Evolutionary conservation across 1,140 invertebrate genomes (phyloP), one percentile per base, ranked within the genome.

Genomic region (Vanessa tameamea): DNA sequence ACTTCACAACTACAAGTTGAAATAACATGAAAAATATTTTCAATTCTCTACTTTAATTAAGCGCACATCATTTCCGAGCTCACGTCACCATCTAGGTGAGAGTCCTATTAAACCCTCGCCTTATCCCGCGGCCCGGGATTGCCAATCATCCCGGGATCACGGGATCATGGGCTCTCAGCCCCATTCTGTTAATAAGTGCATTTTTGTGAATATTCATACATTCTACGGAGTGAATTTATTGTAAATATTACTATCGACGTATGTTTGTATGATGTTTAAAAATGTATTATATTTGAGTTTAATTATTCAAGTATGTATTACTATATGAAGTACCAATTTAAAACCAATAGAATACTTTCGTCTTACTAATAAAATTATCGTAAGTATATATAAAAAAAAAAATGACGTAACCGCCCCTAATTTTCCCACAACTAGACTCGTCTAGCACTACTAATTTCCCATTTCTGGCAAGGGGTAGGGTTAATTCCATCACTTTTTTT

Each of bases 61-160:
- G 51, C 72, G 48, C 64, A 16, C 64, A 65, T 73, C 55, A 63
- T 55, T 68, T 57, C 51, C 50, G 70, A 70, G 53, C 64, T 68
- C 66, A 73, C 68, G 63, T 73, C 72, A 73, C 55, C 72, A 69
- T 61, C 67, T 75, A 70, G 67, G 74, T 69, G 53, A 64, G 77
- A 75, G 83, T 86, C 75, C 78, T 65, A 84, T 86, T 84, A 85
- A 87, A 81, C 78, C 59, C 76, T 69, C 74, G 79, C 74, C 71
- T 82, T 82, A 82, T 79, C 76, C 75, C 74, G 64, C 53, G 63
- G 51, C 65, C 57, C 69, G 68, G 76, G 63, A 84, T 86, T 88
- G 87, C 86, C 87, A 87, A 87, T 90, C 87, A 90, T 82, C 81
- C 82, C 76, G 81, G 82, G 83, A 87, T 87, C 86, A 80, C 77